Evolutionary conservation across 2,888 invertebrate genomes (phyloP).

Genomic region (Drosophila anomalata): DNA sequence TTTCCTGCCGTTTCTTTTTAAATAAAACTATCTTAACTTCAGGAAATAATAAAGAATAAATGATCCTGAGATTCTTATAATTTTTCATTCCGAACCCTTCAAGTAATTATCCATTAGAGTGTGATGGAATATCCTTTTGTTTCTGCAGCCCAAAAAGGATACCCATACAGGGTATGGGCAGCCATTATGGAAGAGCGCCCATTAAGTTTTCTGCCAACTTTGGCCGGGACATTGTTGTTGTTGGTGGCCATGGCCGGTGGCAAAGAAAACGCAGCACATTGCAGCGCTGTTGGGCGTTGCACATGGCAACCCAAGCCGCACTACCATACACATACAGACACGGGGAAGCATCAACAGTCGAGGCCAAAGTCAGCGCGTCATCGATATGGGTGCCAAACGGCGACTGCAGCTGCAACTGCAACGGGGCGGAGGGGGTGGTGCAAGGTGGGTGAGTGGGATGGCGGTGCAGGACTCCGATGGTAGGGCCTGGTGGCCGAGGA

Average conservation of each 20-base stretch:
- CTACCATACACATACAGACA: constrained; percentile 6
- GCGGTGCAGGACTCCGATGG: constrained; percentile 27
- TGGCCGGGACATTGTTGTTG: constrained; percentile 53
- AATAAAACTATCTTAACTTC: too few species aligned
- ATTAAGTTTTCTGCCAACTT: constrained; percentile 75
- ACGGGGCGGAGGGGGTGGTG: constrained; percentile 7
- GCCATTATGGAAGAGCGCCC: constrained; percentile 55
- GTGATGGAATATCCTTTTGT: neutral
- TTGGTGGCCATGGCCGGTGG: constrained; percentile 52
- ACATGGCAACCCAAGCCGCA: constrained; percentile 24
- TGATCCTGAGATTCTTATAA: neutral
- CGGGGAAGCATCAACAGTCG: constrained; percentile 64
- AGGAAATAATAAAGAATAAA: too few species aligned
- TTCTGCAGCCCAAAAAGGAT: neutral
- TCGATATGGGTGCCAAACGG: constrained; percentile 67
- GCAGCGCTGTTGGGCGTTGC: constrained; percentile 22
- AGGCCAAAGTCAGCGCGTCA: constrained; percentile 78
- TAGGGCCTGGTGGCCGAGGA: constrained; percentile 35
- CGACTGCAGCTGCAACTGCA: constrained; percentile 31
- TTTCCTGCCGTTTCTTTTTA: too few species aligned
- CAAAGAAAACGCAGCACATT: constrained; percentile 61
- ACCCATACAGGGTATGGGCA: neutral
- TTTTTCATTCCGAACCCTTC: neutral
- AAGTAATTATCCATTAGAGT: constrained; percentile 5
- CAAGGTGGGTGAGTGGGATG: neutral